phyloP scores from a whole-genome alignment of 2,797 vertebrate genomes.

The Enteromius viviparus region DNA sequence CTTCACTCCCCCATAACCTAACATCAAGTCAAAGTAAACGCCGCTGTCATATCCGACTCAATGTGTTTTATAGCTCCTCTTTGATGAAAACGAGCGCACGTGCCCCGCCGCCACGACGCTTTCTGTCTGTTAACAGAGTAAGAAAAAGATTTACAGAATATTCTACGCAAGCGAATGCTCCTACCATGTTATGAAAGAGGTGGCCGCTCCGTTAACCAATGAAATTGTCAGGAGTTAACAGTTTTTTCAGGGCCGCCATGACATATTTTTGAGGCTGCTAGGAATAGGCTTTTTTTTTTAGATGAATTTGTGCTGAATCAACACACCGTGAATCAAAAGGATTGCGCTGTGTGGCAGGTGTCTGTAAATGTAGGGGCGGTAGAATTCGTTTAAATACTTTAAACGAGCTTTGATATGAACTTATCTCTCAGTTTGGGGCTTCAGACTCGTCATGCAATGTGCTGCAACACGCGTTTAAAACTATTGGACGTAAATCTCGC shows the following conservation, averaged over 20 bases:
- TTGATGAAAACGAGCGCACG: slow-evolving; percentile 16
- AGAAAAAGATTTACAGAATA: slow-evolving; percentile 7
- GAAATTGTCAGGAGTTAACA: slow-evolving; percentile 50
- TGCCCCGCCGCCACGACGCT: slow-evolving; percentile 22
- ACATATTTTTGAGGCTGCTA: slow-evolving; percentile 52
- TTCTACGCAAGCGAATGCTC: slow-evolving; percentile 22
- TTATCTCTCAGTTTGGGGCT: slow-evolving; percentile 10
- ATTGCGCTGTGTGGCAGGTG: slow-evolving; percentile 19
- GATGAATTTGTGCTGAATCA: slow-evolving; percentile 42
- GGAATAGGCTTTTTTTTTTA: slow-evolving; percentile 34
- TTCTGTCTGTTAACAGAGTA: slow-evolving; percentile 2
- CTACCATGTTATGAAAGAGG: slow-evolving; percentile 50
- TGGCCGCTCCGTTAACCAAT: slow-evolving; percentile 57
- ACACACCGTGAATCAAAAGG: slow-evolving; percentile 30
- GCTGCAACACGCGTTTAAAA: slow-evolving; percentile 27
- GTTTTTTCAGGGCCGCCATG: slow-evolving; percentile 59
- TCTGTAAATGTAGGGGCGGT: not conserved
- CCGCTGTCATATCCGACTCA: not conserved
- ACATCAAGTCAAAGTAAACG: slow-evolving; percentile 23
- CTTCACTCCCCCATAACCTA: slow-evolving; percentile 15
- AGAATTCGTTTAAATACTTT: not conserved
- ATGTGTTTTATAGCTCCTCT: not conserved
- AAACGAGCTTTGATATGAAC: not conserved
- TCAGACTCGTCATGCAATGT: not conserved
- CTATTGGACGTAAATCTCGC: slow-evolving; percentile 31